Base-by-base conservation (phyloP, 2,888 invertebrate species). In the Temnothorax rugatulus region DNA sequence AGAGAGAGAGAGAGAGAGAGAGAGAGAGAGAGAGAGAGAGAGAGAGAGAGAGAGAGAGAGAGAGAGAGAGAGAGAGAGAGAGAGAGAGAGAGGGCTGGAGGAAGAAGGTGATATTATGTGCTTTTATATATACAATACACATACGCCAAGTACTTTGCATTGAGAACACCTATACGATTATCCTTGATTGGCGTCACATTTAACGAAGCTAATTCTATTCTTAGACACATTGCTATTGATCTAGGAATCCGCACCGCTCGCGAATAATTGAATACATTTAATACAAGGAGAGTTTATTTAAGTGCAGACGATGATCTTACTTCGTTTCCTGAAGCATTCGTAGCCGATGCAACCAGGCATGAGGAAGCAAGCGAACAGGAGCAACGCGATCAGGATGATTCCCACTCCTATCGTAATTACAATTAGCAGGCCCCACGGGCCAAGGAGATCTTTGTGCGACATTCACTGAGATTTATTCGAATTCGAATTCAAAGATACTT, bases 321-420 rank as follows among this genome's bases (percentile, higher is more conserved):
- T 93, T 91, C 89, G 91, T 85, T 91, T 92, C 84, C 89, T 92
- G 86, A 93, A 74, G 88, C 94, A 95, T 83, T 94, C 91, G 91
- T 95, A 95, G 34, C 94, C 93, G 87, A 94, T 93, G 85, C 95
- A 95, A 83, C 95, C 94, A 29, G 95, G 95, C 18, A 91, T 93
- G 61, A 95, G 91, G 69, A 95, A 95, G 88, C 95, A 95, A 54
- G 94, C 93, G 83, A 94, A 91, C 52, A 95, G 82, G 47, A 95
- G 86, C 82, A 95, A 88, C 5, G 91, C 91, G 68, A 94, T 75
- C 64, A 94, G 76, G 52, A 95, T 79, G 63, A 92, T 87, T 47
- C 91, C 87, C 52, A 93, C 92, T 57, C 93, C 94, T 77, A 93
- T 91, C 41, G 90, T 92, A 83, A 94, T 91, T 82, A 95, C 79